Base-by-base conservation (phyloP, 2,797 vertebrate species). In the Gobionotothen gibberifrons region DNA sequence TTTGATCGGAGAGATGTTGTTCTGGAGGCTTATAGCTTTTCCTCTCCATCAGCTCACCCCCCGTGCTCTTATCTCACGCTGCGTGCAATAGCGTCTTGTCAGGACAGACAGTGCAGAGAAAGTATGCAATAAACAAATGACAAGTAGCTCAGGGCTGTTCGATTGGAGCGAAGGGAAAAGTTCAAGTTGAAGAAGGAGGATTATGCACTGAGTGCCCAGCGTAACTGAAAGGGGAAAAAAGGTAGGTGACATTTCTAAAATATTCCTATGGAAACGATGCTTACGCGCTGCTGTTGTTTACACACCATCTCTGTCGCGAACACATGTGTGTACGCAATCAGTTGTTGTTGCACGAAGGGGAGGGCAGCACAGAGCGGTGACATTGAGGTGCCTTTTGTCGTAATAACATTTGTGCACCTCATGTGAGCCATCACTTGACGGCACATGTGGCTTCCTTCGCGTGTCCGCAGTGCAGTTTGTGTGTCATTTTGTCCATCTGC, bases 111-210 rank as follows among this genome's bases (percentile, higher is more conserved):
- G 84, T 68, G 71, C 76, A 69, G 69, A 78, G 64, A 87, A 92
- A 90, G 88, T 91, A 74, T 80, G 70, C 82, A 68, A 69, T 83
- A 89, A 88, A 81, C 85, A 87, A 88, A 85, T 90, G 86, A 72
- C 75, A 80, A 86, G 83, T 76, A 51, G 76, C 85, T 78, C 10
- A 73, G 66, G 77, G 83, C 80, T 72, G 81, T 76, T 86, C 73
- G 63, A 56, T 4, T 42, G 84, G 79, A 86, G 72, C 70, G 71
- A 66, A 78, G 70, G 71, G 71, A 85, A 90, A 94, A 93, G 90
- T 92, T 91, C 47, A 76, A 89, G 82, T 86, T 82, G 89, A 69
- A 79, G 79, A 65, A 84, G 83, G 86, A 88, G 86, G 87, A 91
- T 79, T 74, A 92, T 85, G 87, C 90, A 69, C 84, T 86, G 85